Evolutionary conservation across 2,888 invertebrate species (phyloP).

Genomic region (Notodonta ziczac): DNA sequence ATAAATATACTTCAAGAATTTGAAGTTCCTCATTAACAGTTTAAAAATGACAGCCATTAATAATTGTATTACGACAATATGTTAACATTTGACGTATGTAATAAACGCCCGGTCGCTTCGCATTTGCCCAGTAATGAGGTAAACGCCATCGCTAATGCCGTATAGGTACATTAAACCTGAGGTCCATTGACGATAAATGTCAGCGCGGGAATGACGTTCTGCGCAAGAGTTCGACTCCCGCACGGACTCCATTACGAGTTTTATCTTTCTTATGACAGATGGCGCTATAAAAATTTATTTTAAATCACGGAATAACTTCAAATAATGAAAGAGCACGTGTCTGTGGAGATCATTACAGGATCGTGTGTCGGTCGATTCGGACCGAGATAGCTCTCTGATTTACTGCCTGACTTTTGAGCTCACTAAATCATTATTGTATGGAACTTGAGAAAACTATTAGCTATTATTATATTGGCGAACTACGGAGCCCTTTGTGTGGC

Average conservation of each 20-base stretch:
- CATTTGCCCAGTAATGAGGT: constrained; percentile 65
- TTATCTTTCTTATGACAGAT: constrained; percentile 79
- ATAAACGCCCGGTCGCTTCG: constrained; percentile 59
- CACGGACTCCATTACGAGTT: constrained; percentile 67
- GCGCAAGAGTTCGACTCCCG: constrained; percentile 62
- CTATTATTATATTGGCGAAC: constrained; percentile 80
- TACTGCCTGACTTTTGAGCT: constrained; percentile 78
- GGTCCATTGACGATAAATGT: constrained; percentile 76
- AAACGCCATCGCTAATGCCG: constrained; percentile 57
- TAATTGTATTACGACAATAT: constrained; percentile 46
- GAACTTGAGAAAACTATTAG: constrained; percentile 83
- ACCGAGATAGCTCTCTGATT: constrained; percentile 74
- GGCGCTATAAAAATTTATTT: constrained; percentile 81
- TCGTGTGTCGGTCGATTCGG: constrained; percentile 60
- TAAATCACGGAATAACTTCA: constrained; percentile 71
- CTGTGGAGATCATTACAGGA: constrained; percentile 65
- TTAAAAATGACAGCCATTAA: constrained; percentile 43
- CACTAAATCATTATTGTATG: constrained; percentile 81
- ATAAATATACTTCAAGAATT: constrained; percentile 17
- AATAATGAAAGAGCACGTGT: constrained; percentile 81
- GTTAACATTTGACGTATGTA: constrained; percentile 67
- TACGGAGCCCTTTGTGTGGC: constrained; percentile 69
- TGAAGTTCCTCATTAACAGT: constrained; percentile 29
- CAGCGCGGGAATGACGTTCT: constrained; percentile 60
- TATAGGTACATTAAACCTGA: constrained; percentile 65